phyloP scores from a whole-genome alignment of 2,797 vertebrate genomes.

The Rhincodon typus region DNA sequence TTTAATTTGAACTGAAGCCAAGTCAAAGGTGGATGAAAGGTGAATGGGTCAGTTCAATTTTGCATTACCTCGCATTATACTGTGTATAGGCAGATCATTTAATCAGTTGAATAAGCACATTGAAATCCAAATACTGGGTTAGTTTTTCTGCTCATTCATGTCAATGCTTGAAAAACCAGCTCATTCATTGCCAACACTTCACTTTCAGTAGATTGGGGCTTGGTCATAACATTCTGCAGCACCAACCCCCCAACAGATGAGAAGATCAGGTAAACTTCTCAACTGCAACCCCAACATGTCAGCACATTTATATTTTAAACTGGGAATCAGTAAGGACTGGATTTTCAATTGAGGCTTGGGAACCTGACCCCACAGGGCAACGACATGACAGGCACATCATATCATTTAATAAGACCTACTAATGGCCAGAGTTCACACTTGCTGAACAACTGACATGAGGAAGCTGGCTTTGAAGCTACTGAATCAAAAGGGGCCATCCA shows the following conservation, averaged over 20 bases:
- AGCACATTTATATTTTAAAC: background rate
- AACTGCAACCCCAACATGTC: background rate
- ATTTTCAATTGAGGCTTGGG: background rate
- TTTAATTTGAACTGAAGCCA: background rate
- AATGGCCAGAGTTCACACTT: background rate
- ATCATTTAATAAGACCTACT: background rate
- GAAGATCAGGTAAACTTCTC: background rate
- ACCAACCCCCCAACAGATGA: background rate
- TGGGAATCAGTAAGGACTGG: background rate
- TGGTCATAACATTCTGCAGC: background rate
- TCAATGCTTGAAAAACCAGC: conserved; percentile 6
- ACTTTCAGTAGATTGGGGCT: background rate
- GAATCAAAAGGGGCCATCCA: background rate
- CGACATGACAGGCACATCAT: background rate
- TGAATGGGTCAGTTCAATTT: background rate
- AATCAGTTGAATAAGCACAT: too few relatives aligned
- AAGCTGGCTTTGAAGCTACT: background rate
- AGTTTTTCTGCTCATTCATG: background rate
- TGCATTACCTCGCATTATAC: background rate
- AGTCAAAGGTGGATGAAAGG: background rate
- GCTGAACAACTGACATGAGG: background rate
- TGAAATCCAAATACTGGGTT: background rate
- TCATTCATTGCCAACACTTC: background rate
- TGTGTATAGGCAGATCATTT: background rate
- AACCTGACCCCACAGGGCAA: background rate